Percentiles rank a stretch among this genome's conserved stretches.
These are phyloP conservation scores for Corythaixoides concolor DNA, from an alignment of 2,113 vertebrate species.

Conservation along the genomic window DNA sequence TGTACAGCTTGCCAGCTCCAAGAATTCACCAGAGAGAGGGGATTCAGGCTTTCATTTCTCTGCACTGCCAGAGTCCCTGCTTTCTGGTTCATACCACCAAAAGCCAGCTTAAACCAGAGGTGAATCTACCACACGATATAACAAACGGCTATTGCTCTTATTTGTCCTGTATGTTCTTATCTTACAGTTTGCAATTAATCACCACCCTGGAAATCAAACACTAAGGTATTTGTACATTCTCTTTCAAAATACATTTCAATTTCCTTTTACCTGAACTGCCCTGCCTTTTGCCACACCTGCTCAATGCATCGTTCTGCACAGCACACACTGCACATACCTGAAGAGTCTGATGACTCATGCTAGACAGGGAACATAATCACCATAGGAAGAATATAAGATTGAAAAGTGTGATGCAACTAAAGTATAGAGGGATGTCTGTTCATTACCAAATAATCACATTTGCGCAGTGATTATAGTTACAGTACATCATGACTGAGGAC, in stretches of 20 bases:
- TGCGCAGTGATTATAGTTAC: background rate
- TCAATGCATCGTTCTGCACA: background rate
- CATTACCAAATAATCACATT: background rate
- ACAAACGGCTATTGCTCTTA: background rate
- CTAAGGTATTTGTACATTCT: slow-evolving; percentile 41
- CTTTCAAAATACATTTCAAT: slow-evolving; percentile 49
- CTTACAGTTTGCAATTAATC: slow-evolving; percentile 49
- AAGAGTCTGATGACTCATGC: background rate
- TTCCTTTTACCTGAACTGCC: slow-evolving; percentile 52
- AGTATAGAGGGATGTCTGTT: background rate
- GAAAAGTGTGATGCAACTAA: background rate
- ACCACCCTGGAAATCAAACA: slow-evolving; percentile 66
- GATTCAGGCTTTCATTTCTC: background rate
- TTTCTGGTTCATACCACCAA: slow-evolving; percentile 21
- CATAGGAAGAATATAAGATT: background rate
- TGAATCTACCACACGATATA: slow-evolving; percentile 14
- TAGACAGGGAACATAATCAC: background rate
- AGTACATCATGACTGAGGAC: background rate
- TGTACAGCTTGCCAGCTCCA: background rate
- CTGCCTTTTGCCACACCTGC: slow-evolving; percentile 39
- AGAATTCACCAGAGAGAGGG: background rate
- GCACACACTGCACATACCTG: background rate
- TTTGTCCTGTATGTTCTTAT: slow-evolving; percentile 40
- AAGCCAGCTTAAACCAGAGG: slow-evolving; percentile 60
- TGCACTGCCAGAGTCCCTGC: background rate